Percentiles rank a stretch among this genome's conserved stretches.
These are phyloP conservation scores for Xenentodon cancila DNA, from an alignment of 2,797 vertebrate genomes.

Conservation along the genomic window DNA sequence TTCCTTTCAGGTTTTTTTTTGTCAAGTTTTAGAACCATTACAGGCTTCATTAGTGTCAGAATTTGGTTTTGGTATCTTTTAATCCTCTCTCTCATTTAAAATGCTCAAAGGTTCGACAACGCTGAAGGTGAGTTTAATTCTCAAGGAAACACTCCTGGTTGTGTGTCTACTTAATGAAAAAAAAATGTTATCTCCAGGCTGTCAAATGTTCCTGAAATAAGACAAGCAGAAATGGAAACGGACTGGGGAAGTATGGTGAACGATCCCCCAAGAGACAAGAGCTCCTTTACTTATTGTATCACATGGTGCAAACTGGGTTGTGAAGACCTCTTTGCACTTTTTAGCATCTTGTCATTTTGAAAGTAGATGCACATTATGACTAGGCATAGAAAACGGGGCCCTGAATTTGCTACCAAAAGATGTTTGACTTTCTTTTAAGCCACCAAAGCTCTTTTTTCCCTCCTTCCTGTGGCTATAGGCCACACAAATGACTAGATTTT, in stretches of 20 bases:
- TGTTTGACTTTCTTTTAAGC: too few species aligned
- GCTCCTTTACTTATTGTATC: neutral
- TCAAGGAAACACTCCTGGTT: slow-evolving; percentile 5
- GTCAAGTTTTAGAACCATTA: slow-evolving; percentile 37
- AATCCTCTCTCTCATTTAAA: slow-evolving; percentile 17
- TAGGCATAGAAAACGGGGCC: too few species aligned
- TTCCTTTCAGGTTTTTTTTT: slow-evolving; percentile 19
- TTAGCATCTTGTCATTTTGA: too few species aligned
- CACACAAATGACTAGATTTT: too few species aligned
- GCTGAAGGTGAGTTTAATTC: slow-evolving; percentile 2
- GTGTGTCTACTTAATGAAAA: neutral
- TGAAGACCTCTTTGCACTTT: too few species aligned
- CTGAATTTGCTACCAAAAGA: too few species aligned
- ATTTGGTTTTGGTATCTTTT: slow-evolving; percentile 25
- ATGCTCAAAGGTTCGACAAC: slow-evolving; percentile 10
- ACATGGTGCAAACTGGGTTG: neutral
- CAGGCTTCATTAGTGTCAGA: slow-evolving; percentile 43
- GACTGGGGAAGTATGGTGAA: too few species aligned
- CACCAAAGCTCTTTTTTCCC: too few species aligned
- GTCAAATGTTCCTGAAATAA: neutral
- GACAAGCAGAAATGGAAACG: too few species aligned
- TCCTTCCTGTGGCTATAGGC: neutral
- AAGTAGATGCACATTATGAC: too few species aligned
- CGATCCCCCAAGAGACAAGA: neutral
- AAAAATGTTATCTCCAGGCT: neutral